Percentiles rank a stretch among this genome's conserved stretches.
These are phyloP conservation scores for Scatophagus argus DNA, from an alignment of 2,113 vertebrate genomes.

Conservation along the genomic window DNA sequence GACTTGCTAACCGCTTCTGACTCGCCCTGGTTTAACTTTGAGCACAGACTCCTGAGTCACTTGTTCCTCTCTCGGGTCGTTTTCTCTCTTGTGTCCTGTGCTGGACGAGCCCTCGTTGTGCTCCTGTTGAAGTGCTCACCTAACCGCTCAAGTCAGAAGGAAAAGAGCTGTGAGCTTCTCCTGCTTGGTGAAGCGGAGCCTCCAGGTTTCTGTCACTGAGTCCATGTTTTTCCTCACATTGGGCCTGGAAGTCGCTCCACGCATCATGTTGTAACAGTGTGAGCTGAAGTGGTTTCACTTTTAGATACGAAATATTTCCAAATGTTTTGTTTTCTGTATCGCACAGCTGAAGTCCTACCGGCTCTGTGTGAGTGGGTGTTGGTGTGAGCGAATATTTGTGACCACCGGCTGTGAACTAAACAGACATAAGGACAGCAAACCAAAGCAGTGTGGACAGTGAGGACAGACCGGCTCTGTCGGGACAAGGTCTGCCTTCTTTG, in stretches of 20 bases:
- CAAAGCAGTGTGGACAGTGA: background rate
- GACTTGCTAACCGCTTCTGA: background rate
- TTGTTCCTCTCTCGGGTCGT: background rate
- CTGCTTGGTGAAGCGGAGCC: too few relatives aligned
- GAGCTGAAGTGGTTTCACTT: background rate
- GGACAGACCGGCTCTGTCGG: background rate
- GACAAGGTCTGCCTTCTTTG: background rate
- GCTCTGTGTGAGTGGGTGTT: background rate
- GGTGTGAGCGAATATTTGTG: background rate
- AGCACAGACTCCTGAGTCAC: constrained; percentile 5
- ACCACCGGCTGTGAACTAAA: background rate
- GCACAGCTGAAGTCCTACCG: background rate
- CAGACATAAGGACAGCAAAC: background rate
- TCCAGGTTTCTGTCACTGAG: too few relatives aligned
- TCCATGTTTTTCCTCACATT: too few relatives aligned
- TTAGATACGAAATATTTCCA: background rate
- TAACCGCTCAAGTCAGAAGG: too few relatives aligned
- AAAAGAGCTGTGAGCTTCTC: too few relatives aligned
- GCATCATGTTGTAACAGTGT: background rate
- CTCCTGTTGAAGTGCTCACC: too few relatives aligned
- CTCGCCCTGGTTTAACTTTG: too few relatives aligned
- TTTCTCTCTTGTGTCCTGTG: background rate
- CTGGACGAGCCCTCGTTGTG: constrained; percentile 14
- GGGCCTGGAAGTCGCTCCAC: too few relatives aligned
- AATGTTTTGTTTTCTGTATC: background rate